A percentile compares a stretch with the other conserved stretches of the same genome.
These are phyloP conservation scores for Dasysyrphus albostriatus DNA, from an alignment of 2,888 invertebrate genomes.

Conservation along the genomic window DNA sequence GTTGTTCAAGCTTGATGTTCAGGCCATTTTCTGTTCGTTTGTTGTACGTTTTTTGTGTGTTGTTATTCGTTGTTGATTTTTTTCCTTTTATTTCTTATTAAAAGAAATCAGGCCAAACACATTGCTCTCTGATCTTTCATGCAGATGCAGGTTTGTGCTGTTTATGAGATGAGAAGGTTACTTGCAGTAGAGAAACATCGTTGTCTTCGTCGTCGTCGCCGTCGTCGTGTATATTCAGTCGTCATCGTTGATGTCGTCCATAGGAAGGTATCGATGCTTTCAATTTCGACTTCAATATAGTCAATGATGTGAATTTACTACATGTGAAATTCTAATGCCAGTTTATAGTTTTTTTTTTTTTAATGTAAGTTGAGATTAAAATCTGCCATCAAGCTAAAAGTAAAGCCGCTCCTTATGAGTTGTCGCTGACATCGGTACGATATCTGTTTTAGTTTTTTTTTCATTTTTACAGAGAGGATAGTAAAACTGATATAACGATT, in stretches of 20 bases:
- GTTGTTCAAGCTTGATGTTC: slow-evolving; percentile 61
- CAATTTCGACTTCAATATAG: slow-evolving; percentile 9
- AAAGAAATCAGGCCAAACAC: slow-evolving; percentile 64
- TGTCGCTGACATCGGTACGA: background rate
- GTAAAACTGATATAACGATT: too few species aligned
- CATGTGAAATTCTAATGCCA: background rate
- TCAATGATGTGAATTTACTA: slow-evolving; percentile 28
- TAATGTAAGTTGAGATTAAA: background rate
- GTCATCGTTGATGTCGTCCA: background rate
- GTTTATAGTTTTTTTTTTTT: slow-evolving; percentile 3
- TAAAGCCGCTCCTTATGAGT: background rate
- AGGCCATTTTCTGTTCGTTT: slow-evolving; percentile 40
- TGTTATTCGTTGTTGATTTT: slow-evolving; percentile 15
- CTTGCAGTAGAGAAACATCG: slow-evolving; percentile 32
- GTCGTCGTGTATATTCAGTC: slow-evolving; percentile 18
- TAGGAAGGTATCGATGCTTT: slow-evolving; percentile 10
- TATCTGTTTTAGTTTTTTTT: background rate
- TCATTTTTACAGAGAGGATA: background rate
- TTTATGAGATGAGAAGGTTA: slow-evolving; percentile 56
- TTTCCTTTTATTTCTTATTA: slow-evolving; percentile 23
- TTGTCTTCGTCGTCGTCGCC: background rate
- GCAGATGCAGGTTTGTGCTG: slow-evolving; percentile 53
- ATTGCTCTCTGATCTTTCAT: slow-evolving; percentile 57
- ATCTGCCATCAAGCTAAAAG: background rate
- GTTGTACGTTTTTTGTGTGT: slow-evolving; percentile 25